Evolutionary conservation across 2,797 vertebrate genomes (phyloP).

Genomic region (Neoniphon sammara): DNA sequence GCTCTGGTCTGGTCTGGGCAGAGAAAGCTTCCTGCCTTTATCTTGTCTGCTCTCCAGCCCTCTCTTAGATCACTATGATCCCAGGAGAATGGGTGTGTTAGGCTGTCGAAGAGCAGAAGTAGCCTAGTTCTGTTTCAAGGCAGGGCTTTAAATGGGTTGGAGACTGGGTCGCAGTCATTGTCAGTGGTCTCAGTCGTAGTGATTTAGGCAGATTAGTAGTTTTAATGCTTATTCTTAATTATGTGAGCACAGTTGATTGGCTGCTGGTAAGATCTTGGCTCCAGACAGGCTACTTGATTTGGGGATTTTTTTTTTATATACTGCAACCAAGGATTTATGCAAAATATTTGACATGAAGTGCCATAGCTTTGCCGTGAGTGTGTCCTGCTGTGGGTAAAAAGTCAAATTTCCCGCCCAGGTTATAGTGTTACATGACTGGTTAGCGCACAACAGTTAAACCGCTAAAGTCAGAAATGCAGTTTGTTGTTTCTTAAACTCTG

Average conservation of each 20-base stretch:
- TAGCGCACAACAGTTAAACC: background rate
- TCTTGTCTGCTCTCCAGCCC: slow-evolving; percentile 77
- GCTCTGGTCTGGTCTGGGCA: slow-evolving; percentile 63
- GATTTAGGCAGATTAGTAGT: slow-evolving; percentile 9
- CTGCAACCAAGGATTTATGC: background rate
- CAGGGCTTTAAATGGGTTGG: slow-evolving; percentile 64
- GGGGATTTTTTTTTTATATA: background rate
- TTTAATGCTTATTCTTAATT: slow-evolving; percentile 24
- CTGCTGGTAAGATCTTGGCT: background rate
- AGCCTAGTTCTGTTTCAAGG: slow-evolving; percentile 74
- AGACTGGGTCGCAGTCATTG: slow-evolving; percentile 52
- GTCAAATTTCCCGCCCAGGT: background rate
- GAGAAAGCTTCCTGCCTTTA: slow-evolving; percentile 76
- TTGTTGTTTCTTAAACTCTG: background rate
- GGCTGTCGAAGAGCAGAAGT: slow-evolving; percentile 74
- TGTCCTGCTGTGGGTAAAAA: background rate
- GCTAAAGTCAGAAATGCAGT: background rate
- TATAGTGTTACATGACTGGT: background rate
- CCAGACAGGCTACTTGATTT: background rate
- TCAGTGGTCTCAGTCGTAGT: slow-evolving; percentile 22
- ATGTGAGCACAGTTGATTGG: background rate
- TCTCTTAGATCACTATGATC: slow-evolving; percentile 78
- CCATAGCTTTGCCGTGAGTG: background rate
- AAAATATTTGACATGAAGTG: slow-evolving; percentile 15
- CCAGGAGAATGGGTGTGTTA: slow-evolving; percentile 84